These are phyloP conservation scores for Heliconius aoede DNA, from an alignment of 2,888 invertebrate genomes.

Conservation along the genomic window DNA sequence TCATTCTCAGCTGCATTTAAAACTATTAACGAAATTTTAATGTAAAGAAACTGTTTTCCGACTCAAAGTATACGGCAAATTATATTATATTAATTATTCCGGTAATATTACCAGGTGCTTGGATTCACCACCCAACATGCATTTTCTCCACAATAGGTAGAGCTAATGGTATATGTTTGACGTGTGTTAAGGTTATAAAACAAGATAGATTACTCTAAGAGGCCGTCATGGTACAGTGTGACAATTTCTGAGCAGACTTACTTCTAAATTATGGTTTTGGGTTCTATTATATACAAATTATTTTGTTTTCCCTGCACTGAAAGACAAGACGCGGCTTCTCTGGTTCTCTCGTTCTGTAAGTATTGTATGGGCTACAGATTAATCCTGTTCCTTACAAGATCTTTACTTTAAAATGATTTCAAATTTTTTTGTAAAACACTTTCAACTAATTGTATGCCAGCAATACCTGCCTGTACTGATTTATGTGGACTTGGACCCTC, in stretches of 20 bases:
- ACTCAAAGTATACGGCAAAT: too few species aligned
- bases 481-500: conserved; percentile 41
- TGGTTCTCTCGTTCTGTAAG: too few species aligned
- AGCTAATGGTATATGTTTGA: too few species aligned
- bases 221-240: neutral
- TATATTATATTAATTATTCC: too few species aligned
- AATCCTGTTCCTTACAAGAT: neutral
- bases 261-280: neutral
- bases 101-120: too few species aligned
- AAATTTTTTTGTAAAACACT: conserved; percentile 3
- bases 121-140: neutral
- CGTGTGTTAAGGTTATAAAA: neutral
- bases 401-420: neutral
- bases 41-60: too few species aligned
- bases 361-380: neutral
- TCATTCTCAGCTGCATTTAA: too few species aligned
- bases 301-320: too few species aligned
- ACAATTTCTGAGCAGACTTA: neutral
- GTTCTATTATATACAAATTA: neutral
- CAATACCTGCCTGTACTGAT: conserved; percentile 41
- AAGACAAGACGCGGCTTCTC: neutral
- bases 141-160: neutral
- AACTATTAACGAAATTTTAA: too few species aligned
- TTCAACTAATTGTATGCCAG: conserved; percentile 20
- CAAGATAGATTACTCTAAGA: neutral